phyloP scores from a whole-genome alignment of 2,797 vertebrate genomes.

The Hafferia zeledoni region DNA sequence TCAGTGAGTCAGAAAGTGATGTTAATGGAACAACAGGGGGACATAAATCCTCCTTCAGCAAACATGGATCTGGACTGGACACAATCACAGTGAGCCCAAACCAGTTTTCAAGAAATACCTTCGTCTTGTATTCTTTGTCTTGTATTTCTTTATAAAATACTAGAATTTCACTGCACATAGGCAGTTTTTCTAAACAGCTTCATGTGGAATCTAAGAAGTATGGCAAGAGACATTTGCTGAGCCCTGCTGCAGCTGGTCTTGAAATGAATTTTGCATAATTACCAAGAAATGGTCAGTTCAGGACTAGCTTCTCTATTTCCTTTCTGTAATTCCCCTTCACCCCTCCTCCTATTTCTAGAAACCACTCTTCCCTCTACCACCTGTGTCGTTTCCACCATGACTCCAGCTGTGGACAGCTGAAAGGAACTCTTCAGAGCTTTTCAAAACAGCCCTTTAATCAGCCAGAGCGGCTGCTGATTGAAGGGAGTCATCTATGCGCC shows the following conservation, averaged over 20 bases:
- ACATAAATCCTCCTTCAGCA: constrained; percentile 12
- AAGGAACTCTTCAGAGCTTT: constrained; percentile 44
- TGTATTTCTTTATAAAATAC: background rate
- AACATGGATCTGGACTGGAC: background rate
- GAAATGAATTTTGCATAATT: constrained; percentile 25
- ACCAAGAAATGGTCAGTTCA: background rate
- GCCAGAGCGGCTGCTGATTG: constrained; percentile 28
- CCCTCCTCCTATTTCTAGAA: constrained; percentile 13
- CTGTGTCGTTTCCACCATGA: background rate
- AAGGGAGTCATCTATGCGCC: constrained; percentile 28
- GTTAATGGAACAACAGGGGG: constrained; percentile 12
- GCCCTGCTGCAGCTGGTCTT: background rate
- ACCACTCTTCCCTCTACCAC: background rate
- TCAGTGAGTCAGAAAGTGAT: constrained; percentile 27
- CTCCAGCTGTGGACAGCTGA: constrained; percentile 29
- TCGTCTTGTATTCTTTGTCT: background rate
- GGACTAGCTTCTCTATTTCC: background rate
- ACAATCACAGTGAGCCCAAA: background rate
- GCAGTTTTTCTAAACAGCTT: constrained; percentile 1
- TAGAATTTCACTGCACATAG: background rate
- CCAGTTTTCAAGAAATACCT: background rate
- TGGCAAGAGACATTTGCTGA: background rate
- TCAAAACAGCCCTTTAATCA: constrained; percentile 41
- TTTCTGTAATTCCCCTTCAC: background rate
- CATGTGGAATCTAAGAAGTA: background rate